These are phyloP conservation scores for Solea senegalensis DNA, from an alignment of 2,113 vertebrate species.

Conservation along the genomic window DNA sequence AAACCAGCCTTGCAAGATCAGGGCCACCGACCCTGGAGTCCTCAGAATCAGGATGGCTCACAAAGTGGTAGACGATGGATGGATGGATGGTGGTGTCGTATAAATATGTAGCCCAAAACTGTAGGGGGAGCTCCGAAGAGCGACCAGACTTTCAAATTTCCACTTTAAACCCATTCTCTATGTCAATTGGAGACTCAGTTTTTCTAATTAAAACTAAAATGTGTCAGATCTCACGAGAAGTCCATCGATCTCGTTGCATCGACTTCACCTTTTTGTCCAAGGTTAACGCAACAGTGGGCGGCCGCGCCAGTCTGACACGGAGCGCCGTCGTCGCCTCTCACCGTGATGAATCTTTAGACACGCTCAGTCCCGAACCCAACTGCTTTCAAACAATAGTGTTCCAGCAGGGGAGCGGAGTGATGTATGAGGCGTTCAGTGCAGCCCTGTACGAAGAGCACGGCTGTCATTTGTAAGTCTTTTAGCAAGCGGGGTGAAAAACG, in stretches of 20 bases:
- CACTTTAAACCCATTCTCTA: no score
- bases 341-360: constrained; percentile 36
- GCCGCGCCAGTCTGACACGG: constrained; percentile 7
- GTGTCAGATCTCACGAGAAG: background rate
- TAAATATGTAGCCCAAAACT: no score
- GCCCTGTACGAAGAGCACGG: constrained; percentile 15
- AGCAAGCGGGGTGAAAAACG: background rate
- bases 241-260: background rate
- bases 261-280: constrained; percentile 1
- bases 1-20: no score
- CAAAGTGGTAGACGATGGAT: no score
- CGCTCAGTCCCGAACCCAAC: constrained; percentile 4
- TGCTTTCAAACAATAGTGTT: constrained; percentile 42
- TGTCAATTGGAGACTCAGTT: background rate
- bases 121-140: no score
- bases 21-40: no score
- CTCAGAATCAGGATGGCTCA: no score
- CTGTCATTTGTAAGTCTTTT: constrained; percentile 40
- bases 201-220: constrained; percentile 14
- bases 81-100: no score
- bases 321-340: background rate
- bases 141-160: no score
- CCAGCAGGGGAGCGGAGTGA: constrained; percentile 26
- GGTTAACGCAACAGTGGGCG: background rate
- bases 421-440: constrained; percentile 34